Evolutionary conservation across 2,888 invertebrate species (phyloP), one percentile per base, ranked within the genome.

Genomic region (Mimachlamys varia): DNA sequence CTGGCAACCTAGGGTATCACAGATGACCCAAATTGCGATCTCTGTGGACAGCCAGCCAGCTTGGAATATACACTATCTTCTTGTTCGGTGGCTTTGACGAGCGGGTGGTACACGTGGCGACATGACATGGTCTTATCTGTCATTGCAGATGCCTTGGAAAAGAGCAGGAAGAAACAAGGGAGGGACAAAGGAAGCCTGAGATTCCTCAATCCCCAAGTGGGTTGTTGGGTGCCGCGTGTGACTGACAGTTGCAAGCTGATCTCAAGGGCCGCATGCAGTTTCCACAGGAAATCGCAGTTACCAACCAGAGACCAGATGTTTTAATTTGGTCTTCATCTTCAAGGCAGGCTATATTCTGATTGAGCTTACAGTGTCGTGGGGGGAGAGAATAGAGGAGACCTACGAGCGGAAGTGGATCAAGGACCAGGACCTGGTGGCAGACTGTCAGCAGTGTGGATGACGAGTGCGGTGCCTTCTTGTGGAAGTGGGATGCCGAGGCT

Each of bases 1-100:
- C 87, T 89, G 33, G n/a, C 87, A 19, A 27, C 37, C 58, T 90
- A 88, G 90, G 89, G 88, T 33, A 44, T 91, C 15, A n/a, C 19
- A 38, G 90, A 91, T n/a, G 50, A 90, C 58, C 89, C 90, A 15
- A 90, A 87, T 17, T 91, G 88, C 33, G 87, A 55, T 15, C 15
- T 50, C 10, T 50, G 50, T 15, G 10, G 15, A 15, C 7, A 15
- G 15, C 38, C 89, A 88, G 44, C 87, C 88, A 27, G 7, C 49
- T 13, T 88, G 5, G 53, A 37, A 88, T 22, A 58, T 58, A 22
- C 22, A 4, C 22, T 58, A 22, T 58, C 58, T 17, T 58, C 13
- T 5, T 58, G 58, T 19, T 5, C 19, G 22, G 19, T 58, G 58
- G 58, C 58, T 22, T 22, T 58, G 19, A 22, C 10, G 22, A 22